phyloP scores from a whole-genome alignment of 2,888 invertebrate genomes.

The Altica lythri region DNA sequence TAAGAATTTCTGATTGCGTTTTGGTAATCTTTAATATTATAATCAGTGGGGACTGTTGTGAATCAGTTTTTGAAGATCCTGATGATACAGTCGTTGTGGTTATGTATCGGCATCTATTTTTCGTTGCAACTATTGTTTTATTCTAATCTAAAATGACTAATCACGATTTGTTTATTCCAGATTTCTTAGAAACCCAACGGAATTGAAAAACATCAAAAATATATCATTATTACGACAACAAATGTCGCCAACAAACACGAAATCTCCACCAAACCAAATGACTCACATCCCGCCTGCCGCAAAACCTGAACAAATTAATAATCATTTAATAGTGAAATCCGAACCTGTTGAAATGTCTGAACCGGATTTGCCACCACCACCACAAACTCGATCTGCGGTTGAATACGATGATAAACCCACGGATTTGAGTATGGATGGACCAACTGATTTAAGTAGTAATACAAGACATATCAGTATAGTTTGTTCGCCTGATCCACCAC shows the following conservation, averaged over 20 bases:
- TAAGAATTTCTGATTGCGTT: too few relatives aligned
- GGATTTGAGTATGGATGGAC: slow-evolving; percentile 56
- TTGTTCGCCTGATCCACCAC: slow-evolving; percentile 55
- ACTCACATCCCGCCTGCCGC: neutral
- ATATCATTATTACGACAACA: slow-evolving; percentile 85
- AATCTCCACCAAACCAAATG: slow-evolving; percentile 38
- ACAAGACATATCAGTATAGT: slow-evolving; percentile 54
- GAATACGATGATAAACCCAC: slow-evolving; percentile 56
- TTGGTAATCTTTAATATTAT: too few relatives aligned
- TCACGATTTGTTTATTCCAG: slow-evolving; percentile 65
- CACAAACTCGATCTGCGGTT: slow-evolving; percentile 15
- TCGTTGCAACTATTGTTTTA: too few relatives aligned
- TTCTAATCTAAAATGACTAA: too few relatives aligned
- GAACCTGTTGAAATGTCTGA: slow-evolving; percentile 46
- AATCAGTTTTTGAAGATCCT: too few relatives aligned
- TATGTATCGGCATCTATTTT: too few relatives aligned
- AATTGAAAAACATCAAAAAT: slow-evolving; percentile 92
- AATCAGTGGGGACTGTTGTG: too few relatives aligned
- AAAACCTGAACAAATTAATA: neutral
- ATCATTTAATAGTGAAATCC: slow-evolving; percentile 42
- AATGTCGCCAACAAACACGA: slow-evolving; percentile 58
- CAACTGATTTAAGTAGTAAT: slow-evolving; percentile 54
- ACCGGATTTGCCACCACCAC: too few relatives aligned
- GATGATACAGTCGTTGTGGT: too few relatives aligned
- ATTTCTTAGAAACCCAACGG: slow-evolving; percentile 90